A percentile compares a stretch with the other conserved stretches of the same genome.
These are phyloP conservation scores for Regulus satrapa DNA, from an alignment of 2,113 vertebrate species.

Conservation along the genomic window DNA sequence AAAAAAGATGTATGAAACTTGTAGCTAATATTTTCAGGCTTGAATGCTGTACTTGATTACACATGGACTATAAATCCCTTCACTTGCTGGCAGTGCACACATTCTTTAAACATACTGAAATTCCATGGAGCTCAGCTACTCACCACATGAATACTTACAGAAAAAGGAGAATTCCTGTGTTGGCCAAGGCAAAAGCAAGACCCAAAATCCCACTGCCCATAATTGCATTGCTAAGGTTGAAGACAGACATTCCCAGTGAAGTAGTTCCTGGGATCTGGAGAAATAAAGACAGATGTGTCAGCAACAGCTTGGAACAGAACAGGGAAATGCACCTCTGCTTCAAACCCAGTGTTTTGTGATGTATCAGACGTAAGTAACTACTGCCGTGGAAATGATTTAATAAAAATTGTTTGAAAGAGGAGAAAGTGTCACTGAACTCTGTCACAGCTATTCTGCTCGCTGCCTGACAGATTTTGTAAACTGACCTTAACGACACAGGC, in stretches of 20 bases:
- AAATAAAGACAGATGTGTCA: neutral
- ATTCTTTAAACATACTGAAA: slow-evolving; percentile 9
- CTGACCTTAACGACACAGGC: neutral
- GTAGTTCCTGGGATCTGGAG: slow-evolving; percentile 76
- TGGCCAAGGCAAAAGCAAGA: slow-evolving; percentile 79
- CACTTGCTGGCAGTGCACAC: neutral
- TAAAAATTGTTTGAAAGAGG: neutral
- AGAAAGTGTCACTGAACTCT: accelerated
- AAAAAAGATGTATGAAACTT: neutral
- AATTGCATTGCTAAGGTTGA: slow-evolving; percentile 82
- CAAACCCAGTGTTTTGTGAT: neutral
- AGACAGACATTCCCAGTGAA: slow-evolving; percentile 77
- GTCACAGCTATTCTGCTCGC: neutral
- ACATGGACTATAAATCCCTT: neutral
- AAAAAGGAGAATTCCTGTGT: slow-evolving; percentile 80
- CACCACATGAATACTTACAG: slow-evolving; percentile 67
- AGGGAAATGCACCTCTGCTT: neutral
- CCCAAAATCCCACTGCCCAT: slow-evolving; percentile 83
- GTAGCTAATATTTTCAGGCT: neutral
- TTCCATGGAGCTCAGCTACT: neutral
- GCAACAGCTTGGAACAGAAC: neutral
- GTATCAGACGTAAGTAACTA: neutral
- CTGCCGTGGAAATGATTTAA: neutral
- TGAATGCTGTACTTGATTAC: neutral
- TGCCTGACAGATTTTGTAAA: neutral